Conservation (phyloP, 2,797 vertebrate species). For the Peromyscus melanophrys region DNA sequence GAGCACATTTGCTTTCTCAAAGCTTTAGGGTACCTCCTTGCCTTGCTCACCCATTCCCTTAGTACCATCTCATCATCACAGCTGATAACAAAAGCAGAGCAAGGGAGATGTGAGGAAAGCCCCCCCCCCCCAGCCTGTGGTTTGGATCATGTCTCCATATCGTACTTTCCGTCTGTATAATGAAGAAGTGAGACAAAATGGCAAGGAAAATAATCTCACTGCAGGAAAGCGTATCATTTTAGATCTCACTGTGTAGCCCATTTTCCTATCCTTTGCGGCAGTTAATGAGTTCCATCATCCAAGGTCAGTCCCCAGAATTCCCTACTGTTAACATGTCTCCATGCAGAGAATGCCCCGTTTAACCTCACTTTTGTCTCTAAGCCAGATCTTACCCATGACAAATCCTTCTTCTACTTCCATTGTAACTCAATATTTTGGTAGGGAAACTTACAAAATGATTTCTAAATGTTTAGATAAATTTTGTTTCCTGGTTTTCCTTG, state of each 20-base stretch:
- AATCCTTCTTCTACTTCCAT: neutral
- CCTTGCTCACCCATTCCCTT: neutral
- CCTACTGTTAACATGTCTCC: neutral
- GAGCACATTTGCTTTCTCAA: neutral
- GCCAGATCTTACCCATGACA: slow-evolving; percentile 32
- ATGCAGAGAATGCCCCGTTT: neutral
- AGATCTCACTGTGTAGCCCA: neutral
- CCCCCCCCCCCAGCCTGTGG: neutral
- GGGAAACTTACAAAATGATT: slow-evolving; percentile 36
- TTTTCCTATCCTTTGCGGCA: neutral
- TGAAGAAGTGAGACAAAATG: neutral
- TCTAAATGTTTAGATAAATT: slow-evolving; percentile 55
- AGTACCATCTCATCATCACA: neutral
- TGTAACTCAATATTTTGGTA: slow-evolving; percentile 17
- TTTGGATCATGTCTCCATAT: neutral
- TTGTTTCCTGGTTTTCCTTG: neutral
- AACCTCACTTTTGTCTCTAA: slow-evolving; percentile 29
- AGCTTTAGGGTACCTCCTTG: neutral
- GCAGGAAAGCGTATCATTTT: neutral
- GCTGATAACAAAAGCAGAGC: neutral
- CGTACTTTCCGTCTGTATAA: neutral
- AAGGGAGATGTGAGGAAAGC: neutral
- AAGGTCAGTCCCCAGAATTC: neutral
- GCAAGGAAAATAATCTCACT: neutral
- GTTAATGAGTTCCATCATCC: neutral